Conservation (phyloP, 2,113 vertebrate species). For the Rhadina sibilatrix region DNA sequence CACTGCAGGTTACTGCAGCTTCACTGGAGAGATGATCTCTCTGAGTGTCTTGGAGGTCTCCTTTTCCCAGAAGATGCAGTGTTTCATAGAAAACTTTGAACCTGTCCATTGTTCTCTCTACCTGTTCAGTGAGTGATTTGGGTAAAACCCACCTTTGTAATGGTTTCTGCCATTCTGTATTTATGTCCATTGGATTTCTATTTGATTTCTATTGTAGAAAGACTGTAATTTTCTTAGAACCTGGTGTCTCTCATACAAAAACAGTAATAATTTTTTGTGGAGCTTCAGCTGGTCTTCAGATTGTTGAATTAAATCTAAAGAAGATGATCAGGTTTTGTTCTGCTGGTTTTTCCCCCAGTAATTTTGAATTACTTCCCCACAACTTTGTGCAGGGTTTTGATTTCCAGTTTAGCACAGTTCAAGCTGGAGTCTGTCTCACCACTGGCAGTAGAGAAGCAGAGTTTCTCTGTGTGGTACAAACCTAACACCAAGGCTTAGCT, state of each 20-base stretch:
- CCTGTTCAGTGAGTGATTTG: neutral
- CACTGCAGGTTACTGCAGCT: neutral
- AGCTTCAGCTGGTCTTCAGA: neutral
- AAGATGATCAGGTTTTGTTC: neutral
- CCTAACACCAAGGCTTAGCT: neutral
- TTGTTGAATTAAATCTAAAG: neutral
- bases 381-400: neutral
- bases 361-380: neutral
- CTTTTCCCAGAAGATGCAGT: neutral
- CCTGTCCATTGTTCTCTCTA: neutral
- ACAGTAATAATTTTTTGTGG: neutral
- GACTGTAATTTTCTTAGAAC: neutral
- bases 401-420: neutral
- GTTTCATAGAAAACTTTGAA: neutral
- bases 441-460: neutral
- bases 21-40: neutral
- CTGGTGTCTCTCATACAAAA: neutral
- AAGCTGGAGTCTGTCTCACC: neutral
- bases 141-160: neutral
- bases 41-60: neutral
- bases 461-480: neutral
- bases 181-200: neutral
- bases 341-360: accelerated
- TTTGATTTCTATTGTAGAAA: neutral
- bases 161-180: neutral